Evolutionary conservation across 2,797 vertebrate species (phyloP), one percentile per base, ranked within the genome.

Genomic region (Myotis myotis): DNA sequence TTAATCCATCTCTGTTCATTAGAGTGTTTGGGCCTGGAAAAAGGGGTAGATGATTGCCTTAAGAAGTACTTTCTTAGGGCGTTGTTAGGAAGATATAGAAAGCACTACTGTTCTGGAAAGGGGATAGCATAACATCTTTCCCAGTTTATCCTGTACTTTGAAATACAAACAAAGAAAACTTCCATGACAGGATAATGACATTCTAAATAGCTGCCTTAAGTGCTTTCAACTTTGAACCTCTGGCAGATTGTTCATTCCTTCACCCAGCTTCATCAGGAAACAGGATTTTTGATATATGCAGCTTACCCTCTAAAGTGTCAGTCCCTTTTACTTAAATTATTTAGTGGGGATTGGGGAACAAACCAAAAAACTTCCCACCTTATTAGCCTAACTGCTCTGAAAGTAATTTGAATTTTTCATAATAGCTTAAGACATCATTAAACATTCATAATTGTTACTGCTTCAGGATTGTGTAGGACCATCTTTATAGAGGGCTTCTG

Each of bases 281-380:
- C 2, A 62, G 33, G 64, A 49, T 93, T 93, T 89, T 89, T 96
- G 15, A 83, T 95, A 53, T 1, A 20, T 55, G 44, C 80, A 81
- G 12, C 86, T 92, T 82, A 66, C 38, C 41, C 55, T 91, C 53
- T 51, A 81, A 76, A 82, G 93, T 91, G 11, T 78, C 22, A 62
- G 8, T 85, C 30, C 19, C 25, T 87, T 89, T 96, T 89, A 71
- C 51, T 89, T 91, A 64, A 88, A 82, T 62, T 87, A 57, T 44
- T 81, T 94, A 91, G 30, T 80, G 25, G 23, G 41, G 5, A 6
- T 20, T 83, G 23, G 49, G 80, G 64, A 82, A 47, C n/a, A 86
- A 72, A 81, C 66, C 30, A 64, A 78, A 86, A 71, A 47, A 57
- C 38, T 62, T 91, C 12, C 15, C 25, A 94, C 28, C 30, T 93